Conservation (phyloP, 2,888 invertebrate genomes). For the Sycophila texana region DNA sequence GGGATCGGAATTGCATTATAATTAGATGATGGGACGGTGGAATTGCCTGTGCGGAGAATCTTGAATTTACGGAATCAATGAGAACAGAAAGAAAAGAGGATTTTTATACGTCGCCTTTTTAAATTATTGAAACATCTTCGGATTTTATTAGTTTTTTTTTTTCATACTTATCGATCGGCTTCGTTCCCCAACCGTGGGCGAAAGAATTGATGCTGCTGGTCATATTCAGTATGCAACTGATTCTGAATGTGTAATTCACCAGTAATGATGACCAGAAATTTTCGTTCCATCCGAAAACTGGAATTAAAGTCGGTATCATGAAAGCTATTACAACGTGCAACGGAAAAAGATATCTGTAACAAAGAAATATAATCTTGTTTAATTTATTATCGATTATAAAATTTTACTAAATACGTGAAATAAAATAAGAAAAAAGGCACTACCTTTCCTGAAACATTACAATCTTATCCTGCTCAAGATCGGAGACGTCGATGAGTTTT, state of each 20-base stretch:
- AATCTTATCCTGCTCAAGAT: constrained; percentile 83
- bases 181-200: constrained; percentile 76
- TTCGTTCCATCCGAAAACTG: constrained; percentile 84
- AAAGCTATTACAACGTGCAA: constrained; percentile 81
- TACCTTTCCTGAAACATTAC: constrained; percentile 87
- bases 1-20: neutral
- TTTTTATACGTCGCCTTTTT: neutral
- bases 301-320: constrained; percentile 80
- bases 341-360: constrained; percentile 80
- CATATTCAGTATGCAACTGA: constrained; percentile 81
- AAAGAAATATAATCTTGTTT: neutral
- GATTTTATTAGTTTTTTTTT: neutral
- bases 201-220: constrained; percentile 91
- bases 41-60: neutral
- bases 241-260: constrained; percentile 80
- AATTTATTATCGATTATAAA: neutral
- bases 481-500: constrained; percentile 83
- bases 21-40: neutral
- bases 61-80: neutral
- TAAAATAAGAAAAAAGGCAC: constrained; percentile 55
- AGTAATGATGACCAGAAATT: constrained; percentile 79
- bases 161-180: constrained; percentile 56
- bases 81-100: too few relatives aligned
- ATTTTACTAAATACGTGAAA: neutral
- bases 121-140: neutral